These are phyloP conservation scores for Ammospiza caudacuta DNA, from an alignment of 2,113 vertebrate genomes.

Conservation along the genomic window DNA sequence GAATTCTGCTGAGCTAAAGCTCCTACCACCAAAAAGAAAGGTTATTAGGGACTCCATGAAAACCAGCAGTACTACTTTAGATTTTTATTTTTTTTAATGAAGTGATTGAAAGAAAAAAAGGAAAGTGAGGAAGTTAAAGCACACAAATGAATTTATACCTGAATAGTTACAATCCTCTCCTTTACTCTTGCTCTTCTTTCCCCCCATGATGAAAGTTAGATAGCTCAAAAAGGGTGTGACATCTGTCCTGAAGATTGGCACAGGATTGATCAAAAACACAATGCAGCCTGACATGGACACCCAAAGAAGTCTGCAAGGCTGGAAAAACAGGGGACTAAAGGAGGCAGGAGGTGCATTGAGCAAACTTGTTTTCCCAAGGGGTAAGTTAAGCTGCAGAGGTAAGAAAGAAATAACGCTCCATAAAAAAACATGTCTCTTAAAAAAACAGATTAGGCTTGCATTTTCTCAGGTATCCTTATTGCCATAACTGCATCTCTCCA, in stretches of 20 bases:
- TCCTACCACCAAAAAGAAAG: neutral
- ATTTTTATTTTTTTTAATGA: neutral
- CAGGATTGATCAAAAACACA: neutral
- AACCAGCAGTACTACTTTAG: neutral
- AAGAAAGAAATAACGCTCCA: neutral
- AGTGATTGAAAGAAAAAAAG: neutral
- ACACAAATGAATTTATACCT: fast-evolving
- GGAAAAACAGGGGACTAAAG: neutral
- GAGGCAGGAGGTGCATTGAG: neutral
- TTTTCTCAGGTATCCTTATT: neutral
- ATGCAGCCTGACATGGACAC: fast-evolving
- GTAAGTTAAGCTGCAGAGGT: neutral
- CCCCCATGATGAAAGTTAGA: neutral
- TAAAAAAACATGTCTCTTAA: neutral
- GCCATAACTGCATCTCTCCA: neutral
- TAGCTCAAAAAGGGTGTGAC: neutral
- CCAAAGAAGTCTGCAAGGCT: neutral
- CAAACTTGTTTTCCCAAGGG: neutral
- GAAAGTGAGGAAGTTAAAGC: neutral
- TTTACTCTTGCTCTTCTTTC: neutral
- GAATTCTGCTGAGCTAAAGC: constrained; percentile 13
- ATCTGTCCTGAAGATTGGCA: neutral
- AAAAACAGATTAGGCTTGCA: neutral
- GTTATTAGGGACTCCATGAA: neutral
- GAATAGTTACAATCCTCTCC: neutral